Evolutionary conservation across 2,888 invertebrate genomes (phyloP).

Genomic region (Norana najaformis): DNA sequence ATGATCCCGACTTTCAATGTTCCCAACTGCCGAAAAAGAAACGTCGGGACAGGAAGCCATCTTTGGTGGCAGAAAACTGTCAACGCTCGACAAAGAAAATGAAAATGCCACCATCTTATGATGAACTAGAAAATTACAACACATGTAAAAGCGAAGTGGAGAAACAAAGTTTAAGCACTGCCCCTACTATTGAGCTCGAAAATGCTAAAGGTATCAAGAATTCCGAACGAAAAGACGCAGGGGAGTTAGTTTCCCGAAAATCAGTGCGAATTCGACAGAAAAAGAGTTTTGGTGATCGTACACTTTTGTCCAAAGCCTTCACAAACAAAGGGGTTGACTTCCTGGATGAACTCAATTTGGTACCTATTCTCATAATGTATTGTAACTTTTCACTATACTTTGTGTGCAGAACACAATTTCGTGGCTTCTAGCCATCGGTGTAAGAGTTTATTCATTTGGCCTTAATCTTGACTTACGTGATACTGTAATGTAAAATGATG

Average conservation of each 20-base stretch:
- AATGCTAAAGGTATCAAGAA: not conserved
- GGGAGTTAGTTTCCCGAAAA: not conserved
- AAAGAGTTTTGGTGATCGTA: not conserved
- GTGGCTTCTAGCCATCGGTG: not conserved
- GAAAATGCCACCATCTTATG: not conserved
- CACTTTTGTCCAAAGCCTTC: not conserved
- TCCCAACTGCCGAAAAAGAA: not conserved
- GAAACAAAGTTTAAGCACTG: not conserved
- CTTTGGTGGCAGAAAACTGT: not conserved
- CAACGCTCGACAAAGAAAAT: conserved; percentile 1
- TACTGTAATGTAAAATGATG: too few relatives aligned
- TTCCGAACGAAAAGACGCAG: not conserved
- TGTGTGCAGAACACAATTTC: not conserved
- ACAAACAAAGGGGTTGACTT: not conserved
- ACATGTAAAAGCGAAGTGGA: not conserved
- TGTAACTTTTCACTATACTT: not conserved
- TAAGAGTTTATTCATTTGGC: too few relatives aligned
- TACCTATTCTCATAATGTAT: not conserved
- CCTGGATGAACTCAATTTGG: not conserved
- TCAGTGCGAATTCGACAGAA: not conserved
- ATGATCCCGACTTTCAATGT: not conserved
- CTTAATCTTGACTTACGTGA: too few relatives aligned
- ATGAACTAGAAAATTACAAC: not conserved
- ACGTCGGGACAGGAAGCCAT: not conserved
- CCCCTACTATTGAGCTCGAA: not conserved